phyloP scores from a whole-genome alignment of 1,140 invertebrate genomes.

The Cyclargus thomasi region DNA sequence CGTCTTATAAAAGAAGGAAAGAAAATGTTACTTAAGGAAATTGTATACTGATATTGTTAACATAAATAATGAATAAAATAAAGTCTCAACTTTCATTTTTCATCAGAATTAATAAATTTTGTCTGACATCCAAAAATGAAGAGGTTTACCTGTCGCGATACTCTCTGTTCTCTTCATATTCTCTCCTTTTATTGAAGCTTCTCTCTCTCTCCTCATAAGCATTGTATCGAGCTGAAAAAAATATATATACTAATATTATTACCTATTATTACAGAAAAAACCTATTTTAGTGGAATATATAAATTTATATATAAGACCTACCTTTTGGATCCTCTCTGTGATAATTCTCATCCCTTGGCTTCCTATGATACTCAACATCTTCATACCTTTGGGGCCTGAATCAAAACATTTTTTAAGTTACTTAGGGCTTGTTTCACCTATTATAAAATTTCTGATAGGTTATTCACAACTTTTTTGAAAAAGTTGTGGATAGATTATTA shows the following conservation, averaged over 20 bases:
- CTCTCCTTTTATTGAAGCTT: conserved; percentile 40
- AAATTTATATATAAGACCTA: conserved; percentile 19
- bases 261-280: not conserved
- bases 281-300: no score
- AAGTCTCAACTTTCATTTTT: no score
- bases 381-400: conserved; percentile 46
- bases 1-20: conserved; percentile 31
- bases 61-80: no score
- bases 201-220: conserved; percentile 52
- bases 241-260: not conserved
- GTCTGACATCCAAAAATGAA: no score
- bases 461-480: no score
- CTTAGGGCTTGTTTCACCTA: no score
- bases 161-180: conserved; percentile 44
- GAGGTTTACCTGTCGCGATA: conserved; percentile 51
- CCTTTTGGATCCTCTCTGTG: conserved; percentile 32
- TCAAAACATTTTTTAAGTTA: not conserved
- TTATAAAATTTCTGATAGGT: no score
- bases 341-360: conserved; percentile 38
- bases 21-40: no score
- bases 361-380: conserved; percentile 44
- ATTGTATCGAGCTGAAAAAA: conserved; percentile 48
- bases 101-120: no score
- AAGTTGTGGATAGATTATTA: no score
- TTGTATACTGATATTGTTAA: no score